These are phyloP conservation scores for Octodon degus DNA, from an alignment of 2,113 vertebrate species.

Conservation along the genomic window DNA sequence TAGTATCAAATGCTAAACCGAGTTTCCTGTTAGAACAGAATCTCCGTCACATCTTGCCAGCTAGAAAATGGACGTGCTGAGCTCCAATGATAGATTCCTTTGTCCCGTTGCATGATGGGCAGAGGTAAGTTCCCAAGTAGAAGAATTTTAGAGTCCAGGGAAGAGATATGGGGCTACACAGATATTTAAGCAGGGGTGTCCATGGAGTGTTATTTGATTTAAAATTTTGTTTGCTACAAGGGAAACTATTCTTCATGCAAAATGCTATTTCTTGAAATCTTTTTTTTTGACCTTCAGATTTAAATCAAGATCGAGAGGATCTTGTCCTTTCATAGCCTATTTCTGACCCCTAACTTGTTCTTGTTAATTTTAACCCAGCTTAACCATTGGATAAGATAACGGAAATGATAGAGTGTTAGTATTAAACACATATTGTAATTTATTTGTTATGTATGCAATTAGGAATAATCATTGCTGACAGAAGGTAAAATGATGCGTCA, in stretches of 20 bases:
- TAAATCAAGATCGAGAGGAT: constrained; percentile 37
- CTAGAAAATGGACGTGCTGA: constrained; percentile 12
- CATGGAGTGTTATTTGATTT: not conserved
- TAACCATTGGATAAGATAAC: constrained; percentile 62
- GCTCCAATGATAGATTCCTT: not conserved
- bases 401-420: constrained; percentile 62
- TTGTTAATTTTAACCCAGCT: constrained; percentile 59
- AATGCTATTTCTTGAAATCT: not conserved
- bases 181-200: not conserved
- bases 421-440: constrained; percentile 73
- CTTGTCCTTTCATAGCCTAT: constrained; percentile 1
- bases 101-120: not conserved
- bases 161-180: not conserved
- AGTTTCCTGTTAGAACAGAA: not conserved
- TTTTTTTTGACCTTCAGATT: constrained; percentile 16
- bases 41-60: not conserved
- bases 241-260: constrained; percentile 20
- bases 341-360: constrained; percentile 5
- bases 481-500: constrained; percentile 67
- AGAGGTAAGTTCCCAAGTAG: not conserved
- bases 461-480: constrained; percentile 70
- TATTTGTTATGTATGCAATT: constrained; percentile 75
- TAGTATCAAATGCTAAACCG: not conserved
- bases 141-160: not conserved
- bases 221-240: not conserved